A percentile compares a stretch with the other conserved stretches of the same genome.
phyloP scores from a whole-genome alignment of 1,140 invertebrate species.

The Philotrypesis tridentata region DNA sequence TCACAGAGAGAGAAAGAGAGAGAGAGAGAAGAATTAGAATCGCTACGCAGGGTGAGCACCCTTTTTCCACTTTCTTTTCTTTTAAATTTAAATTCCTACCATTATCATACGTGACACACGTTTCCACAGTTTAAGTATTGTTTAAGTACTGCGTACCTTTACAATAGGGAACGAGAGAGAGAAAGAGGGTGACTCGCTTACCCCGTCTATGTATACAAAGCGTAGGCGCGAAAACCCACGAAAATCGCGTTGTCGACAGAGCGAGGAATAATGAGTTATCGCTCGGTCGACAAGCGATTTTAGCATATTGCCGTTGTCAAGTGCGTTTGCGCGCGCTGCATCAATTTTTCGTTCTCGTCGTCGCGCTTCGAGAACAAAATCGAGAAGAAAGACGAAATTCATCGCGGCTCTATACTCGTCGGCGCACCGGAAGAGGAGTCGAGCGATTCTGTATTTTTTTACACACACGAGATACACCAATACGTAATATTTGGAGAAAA shows the following conservation, averaged over 20 bases:
- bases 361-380: neutral
- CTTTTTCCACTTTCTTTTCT: too few species aligned
- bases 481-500: neutral
- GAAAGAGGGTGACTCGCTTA: neutral
- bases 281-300: slow-evolving; percentile 44
- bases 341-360: neutral
- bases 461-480: neutral
- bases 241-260: slow-evolving; percentile 37
- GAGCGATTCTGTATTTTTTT: neutral
- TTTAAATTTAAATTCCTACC: neutral
- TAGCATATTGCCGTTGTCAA: neutral
- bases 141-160: neutral
- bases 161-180: neutral
- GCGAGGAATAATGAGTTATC: slow-evolving; percentile 11
- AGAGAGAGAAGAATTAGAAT: neutral
- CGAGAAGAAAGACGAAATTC: neutral
- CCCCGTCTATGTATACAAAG: neutral
- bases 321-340: too few species aligned
- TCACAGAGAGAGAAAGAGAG: slow-evolving; percentile 19
- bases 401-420: neutral
- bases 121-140: too few species aligned
- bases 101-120: neutral
- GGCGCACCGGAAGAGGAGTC: neutral
- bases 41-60: slow-evolving; percentile 1
- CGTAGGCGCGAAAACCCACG: slow-evolving; percentile 38